phyloP scores from a whole-genome alignment of 2,888 invertebrate genomes.

The Chironomus riparius region DNA sequence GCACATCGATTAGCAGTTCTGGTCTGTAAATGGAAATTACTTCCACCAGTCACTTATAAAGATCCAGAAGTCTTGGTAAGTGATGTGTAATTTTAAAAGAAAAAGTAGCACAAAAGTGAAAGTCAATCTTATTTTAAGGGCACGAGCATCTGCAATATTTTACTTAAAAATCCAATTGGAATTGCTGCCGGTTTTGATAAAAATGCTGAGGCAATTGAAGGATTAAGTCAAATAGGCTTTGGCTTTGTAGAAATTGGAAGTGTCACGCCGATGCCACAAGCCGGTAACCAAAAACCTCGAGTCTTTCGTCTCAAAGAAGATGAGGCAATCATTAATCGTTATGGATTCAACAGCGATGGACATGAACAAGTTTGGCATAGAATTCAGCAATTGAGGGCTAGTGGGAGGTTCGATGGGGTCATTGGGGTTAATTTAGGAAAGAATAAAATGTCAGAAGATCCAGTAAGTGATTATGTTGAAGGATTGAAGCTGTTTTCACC shows the following conservation, averaged over 20 bases:
- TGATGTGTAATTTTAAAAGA: background rate
- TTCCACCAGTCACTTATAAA: constrained; percentile 50
- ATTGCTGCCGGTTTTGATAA: constrained; percentile 99
- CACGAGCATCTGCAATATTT: constrained; percentile 41
- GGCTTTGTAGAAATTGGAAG: constrained; percentile 95
- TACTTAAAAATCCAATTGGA: constrained; percentile 86
- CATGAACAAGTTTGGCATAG: constrained; percentile 65
- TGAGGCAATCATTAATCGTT: constrained; percentile 84
- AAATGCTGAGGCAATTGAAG: constrained; percentile 81
- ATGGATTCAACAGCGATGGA: constrained; percentile 95
- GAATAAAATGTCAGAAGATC: constrained; percentile 74
- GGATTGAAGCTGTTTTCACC: constrained; percentile 76
- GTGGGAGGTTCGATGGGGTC: constrained; percentile 50
- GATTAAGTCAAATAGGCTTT: constrained; percentile 77
- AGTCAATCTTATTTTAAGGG: constrained; percentile 32
- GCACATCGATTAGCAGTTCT: constrained; percentile 72
- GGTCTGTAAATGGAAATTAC: constrained; percentile 64
- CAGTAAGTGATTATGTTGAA: constrained; percentile 69
- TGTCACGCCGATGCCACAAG: constrained; percentile 87
- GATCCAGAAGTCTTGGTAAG: constrained; percentile 59
- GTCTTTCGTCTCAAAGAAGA: constrained; percentile 83
- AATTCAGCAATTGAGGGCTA: constrained; percentile 48
- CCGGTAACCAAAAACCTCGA: constrained; percentile 86
- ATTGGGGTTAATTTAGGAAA: constrained; percentile 94
- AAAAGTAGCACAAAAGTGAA: constrained; percentile 9